Evolutionary conservation across 1,140 invertebrate species (phyloP), one percentile per base, ranked within the genome.

Genomic region (Drosophila subobscura): DNA sequence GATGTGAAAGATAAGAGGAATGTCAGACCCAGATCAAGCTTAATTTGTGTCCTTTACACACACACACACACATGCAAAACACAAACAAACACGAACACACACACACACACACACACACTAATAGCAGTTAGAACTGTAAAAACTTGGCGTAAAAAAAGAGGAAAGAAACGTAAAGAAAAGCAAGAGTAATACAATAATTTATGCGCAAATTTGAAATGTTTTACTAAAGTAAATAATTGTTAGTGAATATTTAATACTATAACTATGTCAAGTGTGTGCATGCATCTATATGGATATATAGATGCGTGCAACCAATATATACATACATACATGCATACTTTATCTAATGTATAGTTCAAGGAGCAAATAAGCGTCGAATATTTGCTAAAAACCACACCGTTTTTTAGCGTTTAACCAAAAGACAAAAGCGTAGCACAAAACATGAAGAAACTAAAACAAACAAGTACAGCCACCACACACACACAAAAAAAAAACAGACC

Each of bases 211-310:
- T 88, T 81, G 67, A 88, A 86, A 88, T 45, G 75, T 88, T 88
- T 88, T 88, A 88, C 83, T 88, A 79, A 88, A 88, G 83, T 88
- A 88, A 88, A 88, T 88, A 88, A 83, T 88, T 88, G 83, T 88
- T 88, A 88, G 83, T 88, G 83, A 88, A 88, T 88, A 83, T 83
- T 83, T 85, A 61, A 81, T 74, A 77, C 61, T 74, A 75, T 66
- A 86, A 80, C 66, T 37, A 37, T 37, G 33, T 37, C 33, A 12
- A 37, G 33, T 85, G 56, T 68, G 75, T 64, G 59, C 42, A 71
- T 50, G 63, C 29, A 56, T 59, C 25, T 58, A 55, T 12, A 71
- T 60, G 64, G 58, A 54, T 71, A 55, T 55, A 33, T 56, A 44
- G 53, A 8, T 68, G 45, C 47, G 40, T 50, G 45, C 56, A 27